Evolutionary conservation across 2,888 invertebrate genomes (phyloP).

Genomic region (Cactoblastis cactorum): DNA sequence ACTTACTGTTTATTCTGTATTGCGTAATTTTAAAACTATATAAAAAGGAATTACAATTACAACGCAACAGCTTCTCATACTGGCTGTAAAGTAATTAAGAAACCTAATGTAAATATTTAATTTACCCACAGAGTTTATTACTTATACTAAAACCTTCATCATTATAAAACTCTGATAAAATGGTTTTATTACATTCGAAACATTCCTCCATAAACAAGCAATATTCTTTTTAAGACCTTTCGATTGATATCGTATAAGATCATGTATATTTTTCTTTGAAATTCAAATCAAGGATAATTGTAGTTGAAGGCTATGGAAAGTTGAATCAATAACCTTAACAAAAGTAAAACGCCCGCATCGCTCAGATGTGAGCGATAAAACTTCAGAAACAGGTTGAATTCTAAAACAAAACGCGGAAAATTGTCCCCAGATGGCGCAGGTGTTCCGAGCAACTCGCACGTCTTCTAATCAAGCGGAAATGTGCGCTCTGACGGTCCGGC

Average conservation of each 20-base stretch:
- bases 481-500: conserved; percentile 58
- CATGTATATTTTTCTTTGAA: no score
- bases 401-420: conserved; percentile 67
- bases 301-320: neutral
- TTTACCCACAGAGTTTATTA: conserved; percentile 30
- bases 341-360: conserved; percentile 62
- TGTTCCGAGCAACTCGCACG: conserved; percentile 58
- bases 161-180: conserved; percentile 59
- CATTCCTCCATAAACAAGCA: conserved; percentile 71
- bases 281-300: neutral
- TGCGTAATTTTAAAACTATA: no score
- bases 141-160: conserved; percentile 53
- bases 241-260: no score
- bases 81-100: conserved; percentile 6
- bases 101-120: conserved; percentile 37
- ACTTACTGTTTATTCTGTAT: no score
- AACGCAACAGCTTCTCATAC: conserved; percentile 16
- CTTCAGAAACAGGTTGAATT: conserved; percentile 54
- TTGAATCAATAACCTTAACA: neutral
- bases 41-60: no score
- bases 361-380: conserved; percentile 57
- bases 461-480: conserved; percentile 75
- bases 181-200: conserved; percentile 58
- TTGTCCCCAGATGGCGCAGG: conserved; percentile 61
- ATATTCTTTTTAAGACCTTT: conserved; percentile 64